A percentile compares a stretch with the other conserved stretches of the same genome.
Evolutionary conservation across 2,888 invertebrate species (phyloP).

Genomic region (Xanthia icteritia): DNA sequence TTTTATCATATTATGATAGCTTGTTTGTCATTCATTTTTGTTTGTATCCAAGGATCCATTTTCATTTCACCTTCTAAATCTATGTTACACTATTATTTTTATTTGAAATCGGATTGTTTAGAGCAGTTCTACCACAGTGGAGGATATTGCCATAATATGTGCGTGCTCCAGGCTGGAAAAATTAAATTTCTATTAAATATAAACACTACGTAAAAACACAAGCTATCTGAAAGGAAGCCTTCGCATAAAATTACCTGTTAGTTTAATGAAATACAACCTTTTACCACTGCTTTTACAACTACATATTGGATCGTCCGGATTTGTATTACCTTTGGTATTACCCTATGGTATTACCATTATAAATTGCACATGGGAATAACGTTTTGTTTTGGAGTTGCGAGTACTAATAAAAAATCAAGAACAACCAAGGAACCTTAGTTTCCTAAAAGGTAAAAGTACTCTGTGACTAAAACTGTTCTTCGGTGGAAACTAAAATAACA

Average conservation of each 20-base stretch:
- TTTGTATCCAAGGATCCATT: not conserved
- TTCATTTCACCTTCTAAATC: not conserved
- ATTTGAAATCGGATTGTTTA: not conserved
- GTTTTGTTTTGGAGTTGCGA: no score
- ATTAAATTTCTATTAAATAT: not conserved
- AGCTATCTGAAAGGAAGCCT: not conserved
- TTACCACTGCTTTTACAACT: no score
- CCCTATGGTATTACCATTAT: no score
- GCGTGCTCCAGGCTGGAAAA: not conserved
- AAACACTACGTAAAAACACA: not conserved
- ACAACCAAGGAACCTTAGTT: no score
- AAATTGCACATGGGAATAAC: not conserved
- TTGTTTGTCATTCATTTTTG: not conserved
- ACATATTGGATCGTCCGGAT: no score
- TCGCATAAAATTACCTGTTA: not conserved
- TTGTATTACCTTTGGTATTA: not conserved
- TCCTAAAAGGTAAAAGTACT: no score
- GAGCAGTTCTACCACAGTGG: not conserved
- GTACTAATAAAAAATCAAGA: no score
- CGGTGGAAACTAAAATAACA: no score
- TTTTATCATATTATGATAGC: not conserved
- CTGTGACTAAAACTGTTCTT: no score
- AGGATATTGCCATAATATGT: not conserved
- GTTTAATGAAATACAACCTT: no score
- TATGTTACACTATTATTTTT: not conserved